Percentiles rank a stretch among this genome's conserved stretches.
Conservation (phyloP, 2,888 invertebrate genomes). For the Neoscelio sp. region DNA sequence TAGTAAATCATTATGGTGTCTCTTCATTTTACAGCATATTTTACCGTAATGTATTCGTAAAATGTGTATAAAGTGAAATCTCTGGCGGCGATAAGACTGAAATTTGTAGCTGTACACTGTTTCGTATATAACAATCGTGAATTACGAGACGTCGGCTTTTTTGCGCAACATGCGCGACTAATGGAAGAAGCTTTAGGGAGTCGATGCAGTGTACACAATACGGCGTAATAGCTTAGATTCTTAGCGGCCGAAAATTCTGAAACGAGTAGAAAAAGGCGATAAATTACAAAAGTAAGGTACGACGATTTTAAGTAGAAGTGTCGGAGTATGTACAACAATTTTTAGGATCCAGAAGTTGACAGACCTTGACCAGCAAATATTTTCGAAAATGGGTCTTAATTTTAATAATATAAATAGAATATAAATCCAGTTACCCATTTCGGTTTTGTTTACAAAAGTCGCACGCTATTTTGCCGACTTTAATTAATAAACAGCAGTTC, state of each 20-base stretch:
- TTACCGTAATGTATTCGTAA: conserved; percentile 5
- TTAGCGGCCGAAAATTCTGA: conserved; percentile 26
- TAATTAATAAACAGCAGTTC: neutral
- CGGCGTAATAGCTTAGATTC: conserved; percentile 35
- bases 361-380: too few relatives aligned
- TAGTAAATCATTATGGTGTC: neutral
- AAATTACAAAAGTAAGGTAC: conserved; percentile 13
- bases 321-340: neutral
- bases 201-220: conserved; percentile 29
- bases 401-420: too few relatives aligned
- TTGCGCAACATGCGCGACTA: conserved; percentile 19
- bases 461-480: too few relatives aligned
- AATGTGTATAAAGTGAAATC: conserved; percentile 1
- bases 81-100: neutral
- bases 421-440: too few relatives aligned
- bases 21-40: neutral
- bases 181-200: conserved; percentile 42
- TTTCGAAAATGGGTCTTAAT: too few relatives aligned
- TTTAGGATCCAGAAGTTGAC: neutral
- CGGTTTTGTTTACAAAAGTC: too few relatives aligned
- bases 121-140: conserved; percentile 34
- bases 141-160: conserved; percentile 26
- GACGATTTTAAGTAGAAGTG: conserved; percentile 5
- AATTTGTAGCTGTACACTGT: conserved; percentile 22
- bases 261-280: conserved; percentile 13